Evolutionary conservation across 92 coral and sea anemone genomes (phyloP).

Genomic region (Muricea muricata): DNA sequence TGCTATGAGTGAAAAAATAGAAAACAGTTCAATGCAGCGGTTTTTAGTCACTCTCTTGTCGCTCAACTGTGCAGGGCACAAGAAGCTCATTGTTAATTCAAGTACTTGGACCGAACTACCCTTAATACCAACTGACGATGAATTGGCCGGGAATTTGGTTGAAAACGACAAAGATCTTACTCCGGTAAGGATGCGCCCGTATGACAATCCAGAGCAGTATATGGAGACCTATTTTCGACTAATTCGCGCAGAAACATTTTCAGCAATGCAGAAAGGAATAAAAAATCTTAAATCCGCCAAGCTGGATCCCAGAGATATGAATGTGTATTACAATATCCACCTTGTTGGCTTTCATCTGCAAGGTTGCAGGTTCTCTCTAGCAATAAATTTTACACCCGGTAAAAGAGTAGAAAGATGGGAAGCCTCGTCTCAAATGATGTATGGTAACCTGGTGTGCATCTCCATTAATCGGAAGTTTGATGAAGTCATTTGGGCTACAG

Average conservation of each 20-base stretch:
- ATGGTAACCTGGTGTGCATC: conserved; percentile 38
- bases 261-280: conserved; percentile 36
- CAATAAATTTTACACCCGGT: conserved; percentile 19
- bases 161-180: conserved; percentile 39
- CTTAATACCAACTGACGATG: conserved; percentile 11
- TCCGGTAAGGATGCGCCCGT: conserved; percentile 4
- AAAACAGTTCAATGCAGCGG: not conserved
- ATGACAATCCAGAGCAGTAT: conserved; percentile 30
- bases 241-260: conserved; percentile 40
- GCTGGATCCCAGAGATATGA: conserved; percentile 38
- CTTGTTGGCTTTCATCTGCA: conserved; percentile 23
- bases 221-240: conserved; percentile 43
- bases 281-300: not conserved
- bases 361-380: not conserved
- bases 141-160: conserved; percentile 10
- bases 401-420: conserved; percentile 25
- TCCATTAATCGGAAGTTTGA: conserved; percentile 38
- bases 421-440: conserved; percentile 31
- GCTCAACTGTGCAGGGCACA: not conserved
- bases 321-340: conserved; percentile 12
- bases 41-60: not conserved
- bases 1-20: not conserved
- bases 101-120: conserved; percentile 25
- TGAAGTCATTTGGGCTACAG: conserved; percentile 48
- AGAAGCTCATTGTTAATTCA: not conserved